Conservation (phyloP, 2,113 vertebrate genomes). For the Perccottus glenii region DNA sequence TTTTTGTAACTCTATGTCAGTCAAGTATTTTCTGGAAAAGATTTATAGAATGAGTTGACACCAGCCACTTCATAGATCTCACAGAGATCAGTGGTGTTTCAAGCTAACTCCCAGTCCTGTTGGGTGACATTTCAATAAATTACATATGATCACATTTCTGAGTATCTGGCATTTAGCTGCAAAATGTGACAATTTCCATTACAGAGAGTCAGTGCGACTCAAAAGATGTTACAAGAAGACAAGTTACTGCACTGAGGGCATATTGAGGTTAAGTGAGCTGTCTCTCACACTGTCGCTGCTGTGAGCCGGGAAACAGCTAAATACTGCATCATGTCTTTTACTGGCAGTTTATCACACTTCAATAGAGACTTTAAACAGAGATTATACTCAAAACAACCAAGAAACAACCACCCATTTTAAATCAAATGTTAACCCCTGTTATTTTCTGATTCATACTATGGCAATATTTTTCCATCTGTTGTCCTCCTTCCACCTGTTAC, state of each 20-base stretch:
- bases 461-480: background rate
- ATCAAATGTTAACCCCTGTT: too few relatives aligned
- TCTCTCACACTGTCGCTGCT: constrained; percentile 17
- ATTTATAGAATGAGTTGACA: too few relatives aligned
- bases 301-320: too few relatives aligned
- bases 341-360: too few relatives aligned
- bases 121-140: constrained; percentile 76
- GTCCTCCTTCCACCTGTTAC: constrained; percentile 80
- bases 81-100: constrained; percentile 29
- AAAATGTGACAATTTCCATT: constrained; percentile 85
- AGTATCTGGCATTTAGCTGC: constrained; percentile 74
- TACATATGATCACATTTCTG: constrained; percentile 63
- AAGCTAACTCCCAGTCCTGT: constrained; percentile 46
- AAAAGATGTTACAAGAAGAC: constrained; percentile 27
- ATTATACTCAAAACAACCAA: too few relatives aligned
- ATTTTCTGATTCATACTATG: too few relatives aligned
- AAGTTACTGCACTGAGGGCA: constrained; percentile 2
- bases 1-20: too few relatives aligned
- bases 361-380: too few relatives aligned
- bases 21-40: too few relatives aligned
- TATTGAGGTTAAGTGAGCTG: constrained; percentile 46
- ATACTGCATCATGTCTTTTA: too few relatives aligned
- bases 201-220: constrained; percentile 72
- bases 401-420: too few relatives aligned
- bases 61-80: background rate